Evolutionary conservation across 92 coral and sea anemone genomes (phyloP).

Genomic region (Micromussa lordhowensis): DNA sequence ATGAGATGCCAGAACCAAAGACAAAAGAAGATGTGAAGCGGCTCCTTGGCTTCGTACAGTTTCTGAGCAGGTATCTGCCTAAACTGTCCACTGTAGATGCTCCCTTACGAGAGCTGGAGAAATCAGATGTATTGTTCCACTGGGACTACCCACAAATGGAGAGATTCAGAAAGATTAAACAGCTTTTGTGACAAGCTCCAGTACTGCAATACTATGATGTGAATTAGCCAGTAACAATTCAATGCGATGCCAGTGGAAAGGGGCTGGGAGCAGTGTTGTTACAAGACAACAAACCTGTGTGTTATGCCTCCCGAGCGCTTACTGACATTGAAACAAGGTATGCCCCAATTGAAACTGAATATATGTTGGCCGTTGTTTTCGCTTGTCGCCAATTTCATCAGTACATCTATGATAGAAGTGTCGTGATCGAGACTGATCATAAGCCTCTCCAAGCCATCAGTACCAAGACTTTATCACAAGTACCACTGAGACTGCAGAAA

Average conservation of each 20-base stretch:
- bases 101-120: constrained; percentile 27
- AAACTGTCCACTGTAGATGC: constrained; percentile 18
- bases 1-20: constrained; percentile 27
- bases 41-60: constrained; percentile 23
- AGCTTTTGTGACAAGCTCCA: constrained; percentile 26
- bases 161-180: constrained; percentile 34
- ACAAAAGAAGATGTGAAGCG: constrained; percentile 18
- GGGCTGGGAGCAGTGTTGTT: constrained; percentile 45
- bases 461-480: constrained; percentile 32
- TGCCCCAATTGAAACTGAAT: constrained; percentile 27
- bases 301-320: constrained; percentile 38
- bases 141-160: constrained; percentile 24
- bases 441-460: constrained; percentile 32
- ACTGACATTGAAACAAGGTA: constrained; percentile 32
- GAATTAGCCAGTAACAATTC: constrained; percentile 3
- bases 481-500: constrained; percentile 43
- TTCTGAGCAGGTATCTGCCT: constrained; percentile 38
- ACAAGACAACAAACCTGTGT: constrained; percentile 39
- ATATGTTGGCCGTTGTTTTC: constrained; percentile 12
- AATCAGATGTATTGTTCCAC: constrained; percentile 30
- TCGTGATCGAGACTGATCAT: constrained; percentile 36
- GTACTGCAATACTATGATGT: constrained; percentile 33
- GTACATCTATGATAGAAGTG: constrained; percentile 41
- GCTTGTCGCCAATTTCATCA: constrained; percentile 14
- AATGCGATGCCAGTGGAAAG: constrained; percentile 32